Evolutionary conservation across 2,888 invertebrate genomes (phyloP).

Genomic region (Andrena minutula): DNA sequence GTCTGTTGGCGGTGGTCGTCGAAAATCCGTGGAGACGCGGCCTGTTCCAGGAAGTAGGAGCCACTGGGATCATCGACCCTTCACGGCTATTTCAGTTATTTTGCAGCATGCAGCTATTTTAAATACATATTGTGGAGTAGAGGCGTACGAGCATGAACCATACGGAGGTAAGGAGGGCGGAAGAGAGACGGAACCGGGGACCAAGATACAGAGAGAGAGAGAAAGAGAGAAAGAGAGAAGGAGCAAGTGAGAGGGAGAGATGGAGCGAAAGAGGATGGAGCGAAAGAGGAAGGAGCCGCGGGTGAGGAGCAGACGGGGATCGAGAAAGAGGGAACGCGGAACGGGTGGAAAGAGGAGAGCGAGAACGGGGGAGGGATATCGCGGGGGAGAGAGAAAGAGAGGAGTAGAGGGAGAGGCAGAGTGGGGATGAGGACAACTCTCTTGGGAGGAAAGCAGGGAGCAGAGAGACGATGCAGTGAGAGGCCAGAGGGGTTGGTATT

Average conservation of each 20-base stretch:
- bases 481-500: slow-evolving; percentile 74
- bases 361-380: slow-evolving; percentile 9
- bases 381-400: slow-evolving; percentile 17
- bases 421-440: slow-evolving; percentile 60
- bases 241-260: slow-evolving; percentile 43
- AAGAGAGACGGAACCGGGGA: slow-evolving; percentile 40
- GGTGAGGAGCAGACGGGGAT: slow-evolving; percentile 10
- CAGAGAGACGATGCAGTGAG: slow-evolving; percentile 42
- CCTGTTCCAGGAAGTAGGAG: slow-evolving; percentile 80
- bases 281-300: slow-evolving; percentile 22
- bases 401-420: slow-evolving; percentile 21
- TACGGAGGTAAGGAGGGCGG: slow-evolving; percentile 62
- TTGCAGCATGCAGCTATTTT: slow-evolving; percentile 80
- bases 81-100: slow-evolving; percentile 81
- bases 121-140: slow-evolving; percentile 78
- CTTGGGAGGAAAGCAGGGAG: slow-evolving; percentile 42
- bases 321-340: slow-evolving; percentile 32
- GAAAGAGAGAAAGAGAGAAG: slow-evolving; percentile 19
- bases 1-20: slow-evolving; percentile 58
- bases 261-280: slow-evolving; percentile 36
- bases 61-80: slow-evolving; percentile 80
- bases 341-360: slow-evolving; percentile 27
- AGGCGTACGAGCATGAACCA: slow-evolving; percentile 69
- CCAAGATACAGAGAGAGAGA: slow-evolving; percentile 23
- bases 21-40: slow-evolving; percentile 69